These are phyloP conservation scores for Neopipo cinnamomea DNA, from an alignment of 2,113 vertebrate species.

Conservation along the genomic window DNA sequence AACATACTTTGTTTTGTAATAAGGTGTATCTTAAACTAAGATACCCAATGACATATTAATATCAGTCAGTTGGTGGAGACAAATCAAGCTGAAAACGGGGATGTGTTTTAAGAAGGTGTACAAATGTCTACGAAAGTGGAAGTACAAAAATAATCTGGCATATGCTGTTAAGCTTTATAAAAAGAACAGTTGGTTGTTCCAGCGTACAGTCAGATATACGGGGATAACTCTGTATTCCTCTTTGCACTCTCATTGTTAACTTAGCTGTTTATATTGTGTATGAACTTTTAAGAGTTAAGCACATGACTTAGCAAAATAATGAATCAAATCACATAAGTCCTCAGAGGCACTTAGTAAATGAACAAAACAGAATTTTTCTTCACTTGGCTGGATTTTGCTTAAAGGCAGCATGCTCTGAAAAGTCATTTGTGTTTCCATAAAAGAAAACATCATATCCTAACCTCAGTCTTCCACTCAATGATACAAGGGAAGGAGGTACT, in stretches of 20 bases:
- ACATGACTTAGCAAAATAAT: not conserved
- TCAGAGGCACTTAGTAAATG: not conserved
- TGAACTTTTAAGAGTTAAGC: not conserved
- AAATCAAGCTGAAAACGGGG: not conserved
- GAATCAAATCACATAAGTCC: not conserved
- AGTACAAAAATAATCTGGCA: not conserved
- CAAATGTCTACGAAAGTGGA: not conserved
- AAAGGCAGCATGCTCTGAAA: not conserved
- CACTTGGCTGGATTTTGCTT: not conserved
- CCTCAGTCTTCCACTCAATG: not conserved
- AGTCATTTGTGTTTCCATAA: not conserved
- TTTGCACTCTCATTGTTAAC: not conserved
- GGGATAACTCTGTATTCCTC: not conserved
- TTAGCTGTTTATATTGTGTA: not conserved
- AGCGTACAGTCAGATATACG: fast-evolving
- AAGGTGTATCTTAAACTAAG: not conserved
- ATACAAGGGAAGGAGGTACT: not conserved
- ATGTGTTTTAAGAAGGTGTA: not conserved
- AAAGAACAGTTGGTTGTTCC: not conserved
- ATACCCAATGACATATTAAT: not conserved
- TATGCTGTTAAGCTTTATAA: not conserved
- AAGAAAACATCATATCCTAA: not conserved
- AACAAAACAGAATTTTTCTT: not conserved
- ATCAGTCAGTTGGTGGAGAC: not conserved
- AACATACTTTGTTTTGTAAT: not conserved